These are phyloP conservation scores for Lerista edwardsae DNA, from an alignment of 2,797 vertebrate species.

Conservation along the genomic window DNA sequence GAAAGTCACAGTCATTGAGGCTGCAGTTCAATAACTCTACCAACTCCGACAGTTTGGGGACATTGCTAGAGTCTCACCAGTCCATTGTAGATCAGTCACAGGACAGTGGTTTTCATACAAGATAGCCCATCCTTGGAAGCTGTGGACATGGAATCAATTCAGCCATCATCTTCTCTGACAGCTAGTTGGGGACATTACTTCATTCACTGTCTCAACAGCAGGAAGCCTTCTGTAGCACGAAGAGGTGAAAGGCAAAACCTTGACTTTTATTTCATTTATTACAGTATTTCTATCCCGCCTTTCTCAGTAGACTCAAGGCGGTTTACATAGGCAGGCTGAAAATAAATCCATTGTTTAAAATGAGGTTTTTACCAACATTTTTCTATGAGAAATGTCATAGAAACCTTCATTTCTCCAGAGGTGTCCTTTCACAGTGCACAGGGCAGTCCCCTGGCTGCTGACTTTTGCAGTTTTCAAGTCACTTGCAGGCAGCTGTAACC, in stretches of 20 bases:
- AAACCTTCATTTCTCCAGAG: too few species aligned
- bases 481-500: too few species aligned
- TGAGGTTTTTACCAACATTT: too few species aligned
- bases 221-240: not conserved
- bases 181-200: not conserved
- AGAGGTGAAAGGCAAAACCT: not conserved
- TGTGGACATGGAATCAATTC: not conserved
- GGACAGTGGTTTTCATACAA: not conserved
- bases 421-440: too few species aligned
- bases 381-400: too few species aligned
- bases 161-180: not conserved
- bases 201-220: not conserved
- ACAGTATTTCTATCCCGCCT: too few species aligned
- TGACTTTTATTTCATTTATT: too few species aligned
- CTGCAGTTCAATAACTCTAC: not conserved
- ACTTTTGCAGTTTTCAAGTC: too few species aligned
- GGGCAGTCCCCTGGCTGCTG: too few species aligned
- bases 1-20: not conserved
- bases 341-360: too few species aligned
- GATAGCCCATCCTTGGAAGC: not conserved
- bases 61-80: not conserved
- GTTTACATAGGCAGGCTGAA: too few species aligned
- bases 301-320: too few species aligned
- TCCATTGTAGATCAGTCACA: not conserved
- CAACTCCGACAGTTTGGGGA: not conserved